Percentiles rank a stretch among this genome's conserved stretches.
Evolutionary conservation across 1,140 invertebrate genomes (phyloP).

Genomic region (Gonioctena quinquepunctata): DNA sequence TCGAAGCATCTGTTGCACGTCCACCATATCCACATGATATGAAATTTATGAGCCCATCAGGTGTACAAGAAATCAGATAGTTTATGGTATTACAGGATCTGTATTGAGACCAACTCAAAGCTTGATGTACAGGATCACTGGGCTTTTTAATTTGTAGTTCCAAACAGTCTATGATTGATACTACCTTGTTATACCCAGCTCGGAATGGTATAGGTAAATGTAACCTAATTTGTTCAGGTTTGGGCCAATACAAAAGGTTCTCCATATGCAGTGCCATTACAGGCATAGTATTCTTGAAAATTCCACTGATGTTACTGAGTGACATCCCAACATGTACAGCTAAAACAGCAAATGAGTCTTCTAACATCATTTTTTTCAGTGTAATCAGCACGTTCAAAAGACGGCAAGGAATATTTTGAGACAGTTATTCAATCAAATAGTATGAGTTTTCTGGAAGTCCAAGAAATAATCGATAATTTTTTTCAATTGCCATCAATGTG

Average conservation of each 20-base stretch:
- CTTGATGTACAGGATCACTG: constrained; percentile 26
- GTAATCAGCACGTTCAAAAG: neutral
- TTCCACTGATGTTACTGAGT: neutral
- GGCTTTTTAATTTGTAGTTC: constrained; percentile 52
- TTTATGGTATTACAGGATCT: constrained; percentile 54
- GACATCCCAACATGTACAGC: too few relatives aligned
- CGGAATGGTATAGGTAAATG: constrained; percentile 34
- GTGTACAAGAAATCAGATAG: constrained; percentile 52
- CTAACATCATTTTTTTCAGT: neutral
- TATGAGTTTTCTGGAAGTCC: too few relatives aligned
- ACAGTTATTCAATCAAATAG: too few relatives aligned
- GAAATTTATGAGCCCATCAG: constrained; percentile 52
- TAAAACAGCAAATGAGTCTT: neutral
- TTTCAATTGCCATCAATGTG: neutral
- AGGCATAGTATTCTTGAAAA: too few relatives aligned
- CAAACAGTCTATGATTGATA: constrained; percentile 46
- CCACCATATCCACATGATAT: constrained; percentile 51
- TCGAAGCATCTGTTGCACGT: constrained; percentile 37
- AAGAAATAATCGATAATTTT: neutral
- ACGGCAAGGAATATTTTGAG: too few relatives aligned
- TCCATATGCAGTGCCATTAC: too few relatives aligned
- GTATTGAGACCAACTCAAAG: constrained; percentile 50
- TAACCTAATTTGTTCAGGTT: too few relatives aligned
- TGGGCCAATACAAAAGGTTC: too few relatives aligned
- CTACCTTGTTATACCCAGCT: constrained; percentile 32